A percentile compares a stretch with the other conserved stretches of the same genome.
Evolutionary conservation across 1,140 invertebrate genomes (phyloP).

Genomic region (Colletes latitarsis): DNA sequence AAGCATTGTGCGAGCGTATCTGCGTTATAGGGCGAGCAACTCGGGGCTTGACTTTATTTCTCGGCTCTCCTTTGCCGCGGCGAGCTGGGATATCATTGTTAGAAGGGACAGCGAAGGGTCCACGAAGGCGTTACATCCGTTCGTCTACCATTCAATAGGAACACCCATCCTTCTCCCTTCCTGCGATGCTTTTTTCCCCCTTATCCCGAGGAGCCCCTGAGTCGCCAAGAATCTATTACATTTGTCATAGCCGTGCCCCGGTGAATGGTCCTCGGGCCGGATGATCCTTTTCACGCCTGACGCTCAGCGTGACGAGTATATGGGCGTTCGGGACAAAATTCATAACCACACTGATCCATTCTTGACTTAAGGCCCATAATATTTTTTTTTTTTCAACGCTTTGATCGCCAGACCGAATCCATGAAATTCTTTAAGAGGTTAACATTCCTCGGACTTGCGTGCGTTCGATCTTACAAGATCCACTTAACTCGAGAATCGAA

Average conservation of each 20-base stretch:
- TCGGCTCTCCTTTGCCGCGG: background rate
- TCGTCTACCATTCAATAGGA: slow-evolving; percentile 49
- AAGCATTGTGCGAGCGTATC: slow-evolving; percentile 49
- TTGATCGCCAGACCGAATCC: no score
- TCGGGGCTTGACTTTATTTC: slow-evolving; percentile 48
- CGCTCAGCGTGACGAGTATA: background rate
- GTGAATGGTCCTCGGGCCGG: slow-evolving; percentile 52
- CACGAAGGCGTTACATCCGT: slow-evolving; percentile 43
- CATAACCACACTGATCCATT: no score
- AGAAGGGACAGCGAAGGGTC: slow-evolving; percentile 28
- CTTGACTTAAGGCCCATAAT: no score
- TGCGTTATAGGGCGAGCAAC: slow-evolving; percentile 28
- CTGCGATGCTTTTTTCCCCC: background rate
- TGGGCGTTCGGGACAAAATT: no score
- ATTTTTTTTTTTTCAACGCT: no score
- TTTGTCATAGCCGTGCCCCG: slow-evolving; percentile 59
- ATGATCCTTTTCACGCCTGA: slow-evolving; percentile 34
- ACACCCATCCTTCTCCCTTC: slow-evolving; percentile 8
- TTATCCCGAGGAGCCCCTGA: background rate
- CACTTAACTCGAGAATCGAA: no score
- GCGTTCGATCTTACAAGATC: no score
- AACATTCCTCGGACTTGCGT: no score
- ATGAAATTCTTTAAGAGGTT: no score
- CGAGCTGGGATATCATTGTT: slow-evolving; percentile 53
- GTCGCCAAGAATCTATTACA: slow-evolving; percentile 61